Percentiles rank a stretch among this genome's conserved stretches.
phyloP scores from a whole-genome alignment of 2,888 invertebrate genomes.

The Frankliniella intonsa region DNA sequence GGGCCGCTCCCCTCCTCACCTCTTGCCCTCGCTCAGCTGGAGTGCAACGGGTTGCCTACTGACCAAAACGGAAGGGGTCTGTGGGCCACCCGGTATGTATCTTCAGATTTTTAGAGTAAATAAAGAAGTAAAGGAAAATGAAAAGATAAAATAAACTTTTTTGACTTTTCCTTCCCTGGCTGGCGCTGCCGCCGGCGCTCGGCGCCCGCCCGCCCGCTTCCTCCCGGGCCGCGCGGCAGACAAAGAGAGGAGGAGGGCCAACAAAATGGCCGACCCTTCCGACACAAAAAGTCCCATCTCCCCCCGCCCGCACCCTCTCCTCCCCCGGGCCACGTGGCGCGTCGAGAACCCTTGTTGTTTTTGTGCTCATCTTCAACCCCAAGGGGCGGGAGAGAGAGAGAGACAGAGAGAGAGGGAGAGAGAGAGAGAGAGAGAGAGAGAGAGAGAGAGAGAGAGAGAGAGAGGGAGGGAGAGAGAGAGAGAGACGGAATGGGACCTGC shows the following conservation, averaged over 20 bases:
- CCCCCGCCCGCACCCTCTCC: neutral
- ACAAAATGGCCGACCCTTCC: conserved; percentile 20
- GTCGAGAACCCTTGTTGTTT: conserved; percentile 13
- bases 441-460: neutral
- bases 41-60: too few relatives aligned
- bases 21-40: too few relatives aligned
- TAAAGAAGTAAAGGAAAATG: too few relatives aligned
- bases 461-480: too few relatives aligned
- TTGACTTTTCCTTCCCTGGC: neutral
- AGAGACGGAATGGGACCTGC: neutral
- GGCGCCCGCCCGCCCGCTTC: neutral
- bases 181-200: neutral
- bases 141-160: too few relatives aligned
- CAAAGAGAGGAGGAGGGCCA: neutral
- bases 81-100: too few relatives aligned
- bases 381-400: neutral
- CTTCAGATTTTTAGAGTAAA: too few relatives aligned
- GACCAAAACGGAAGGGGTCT: too few relatives aligned
- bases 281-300: neutral
- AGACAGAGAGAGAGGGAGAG: too few relatives aligned
- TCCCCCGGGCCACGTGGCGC: neutral
- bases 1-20: too few relatives aligned
- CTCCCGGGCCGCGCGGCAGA: neutral
- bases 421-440: too few relatives aligned
- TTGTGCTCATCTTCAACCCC: conserved; percentile 22